A percentile compares a stretch with the other conserved stretches of the same genome.
Conservation (phyloP, 2,888 invertebrate genomes). For the Mesochorus sp. region DNA sequence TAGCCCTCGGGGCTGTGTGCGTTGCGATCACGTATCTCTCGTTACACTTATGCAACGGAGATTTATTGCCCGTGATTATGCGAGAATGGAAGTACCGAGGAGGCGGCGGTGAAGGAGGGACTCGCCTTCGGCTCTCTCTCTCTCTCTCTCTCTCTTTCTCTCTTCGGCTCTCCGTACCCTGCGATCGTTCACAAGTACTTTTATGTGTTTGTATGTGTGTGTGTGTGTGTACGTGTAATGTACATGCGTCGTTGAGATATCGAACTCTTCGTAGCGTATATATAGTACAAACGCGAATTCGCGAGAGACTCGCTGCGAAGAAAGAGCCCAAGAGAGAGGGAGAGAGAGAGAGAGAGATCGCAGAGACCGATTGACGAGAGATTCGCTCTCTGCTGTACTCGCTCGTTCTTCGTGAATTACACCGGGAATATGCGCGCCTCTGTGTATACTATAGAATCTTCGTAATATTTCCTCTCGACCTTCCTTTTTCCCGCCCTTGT, state of each 20-base stretch:
- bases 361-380: slow-evolving; percentile 54
- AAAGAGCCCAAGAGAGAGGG: slow-evolving; percentile 23
- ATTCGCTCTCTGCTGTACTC: slow-evolving; percentile 49
- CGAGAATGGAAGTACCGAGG: slow-evolving; percentile 76
- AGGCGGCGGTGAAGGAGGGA: slow-evolving; percentile 61
- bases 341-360: slow-evolving; percentile 40
- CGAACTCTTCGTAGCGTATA: slow-evolving; percentile 50
- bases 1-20: slow-evolving; percentile 77
- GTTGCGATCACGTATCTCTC: slow-evolving; percentile 81
- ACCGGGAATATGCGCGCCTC: slow-evolving; percentile 51
- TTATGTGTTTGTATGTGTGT: no score
- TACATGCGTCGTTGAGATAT: slow-evolving; percentile 50
- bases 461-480: slow-evolving; percentile 28
- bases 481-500: slow-evolving; percentile 43
- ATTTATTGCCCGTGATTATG: slow-evolving; percentile 81
- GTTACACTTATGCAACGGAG: slow-evolving; percentile 82
- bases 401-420: slow-evolving; percentile 60
- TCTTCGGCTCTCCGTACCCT: slow-evolving; percentile 23
- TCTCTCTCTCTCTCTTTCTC: slow-evolving; percentile 39
- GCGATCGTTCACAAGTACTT: slow-evolving; percentile 35
- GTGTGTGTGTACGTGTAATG: neutral
- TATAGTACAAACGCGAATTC: slow-evolving; percentile 4
- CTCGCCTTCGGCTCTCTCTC: slow-evolving; percentile 62
- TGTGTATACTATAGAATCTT: slow-evolving; percentile 49
- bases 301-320: slow-evolving; percentile 35